Base-by-base conservation (phyloP, 2,113 vertebrate genomes). In the Mormyrus iriodes region DNA sequence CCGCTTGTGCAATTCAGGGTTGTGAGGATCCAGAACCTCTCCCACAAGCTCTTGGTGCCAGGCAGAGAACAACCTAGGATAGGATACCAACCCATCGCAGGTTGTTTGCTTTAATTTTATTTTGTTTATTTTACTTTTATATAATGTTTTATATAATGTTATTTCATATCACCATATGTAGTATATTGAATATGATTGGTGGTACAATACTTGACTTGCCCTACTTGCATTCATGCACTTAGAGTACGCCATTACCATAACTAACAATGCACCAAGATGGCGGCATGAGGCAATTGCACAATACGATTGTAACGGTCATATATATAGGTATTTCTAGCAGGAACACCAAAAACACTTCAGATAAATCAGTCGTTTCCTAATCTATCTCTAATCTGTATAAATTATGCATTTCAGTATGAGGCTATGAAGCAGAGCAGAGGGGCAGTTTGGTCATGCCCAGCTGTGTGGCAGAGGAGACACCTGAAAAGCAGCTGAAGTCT, bases 401-500 rank as follows among this genome's bases (percentile, higher is more conserved):
- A 83, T 24, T 27, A 79, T 88, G 58, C 82, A 65, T 90, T 88
- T 83, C 49, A 61, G 27, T 90, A 42, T 79, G 51, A 82, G 35
- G 51, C 55, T 87, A 39, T 87, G 13, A 49, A 51, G 82, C 17
- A 21, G 21, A 49, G 44, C 46, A n/a, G 82, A 49, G 42, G n/a
- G 48, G 35, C 44, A 69, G 82, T 46, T 88, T 12, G 13, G 86
- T 73, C 39, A n/a, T 85, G 9, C 79, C 61, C 49, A 90, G 82
- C 88, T 87, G 83, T 10, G 35, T 53, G 31, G 88, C 35, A 53
- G 83, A 4, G 13, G 69, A 39, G 83, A 55, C 91, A 91, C 91
- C 90, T 91, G 90, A 39, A 85, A 31, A 55, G 86, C 89, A 91
- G 92, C 85, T 93, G 91, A 4, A 79, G 52, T 19, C 53, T 48